Base-by-base conservation (phyloP, 2,113 vertebrate genomes). In the Myrmophylax atrothorax region DNA sequence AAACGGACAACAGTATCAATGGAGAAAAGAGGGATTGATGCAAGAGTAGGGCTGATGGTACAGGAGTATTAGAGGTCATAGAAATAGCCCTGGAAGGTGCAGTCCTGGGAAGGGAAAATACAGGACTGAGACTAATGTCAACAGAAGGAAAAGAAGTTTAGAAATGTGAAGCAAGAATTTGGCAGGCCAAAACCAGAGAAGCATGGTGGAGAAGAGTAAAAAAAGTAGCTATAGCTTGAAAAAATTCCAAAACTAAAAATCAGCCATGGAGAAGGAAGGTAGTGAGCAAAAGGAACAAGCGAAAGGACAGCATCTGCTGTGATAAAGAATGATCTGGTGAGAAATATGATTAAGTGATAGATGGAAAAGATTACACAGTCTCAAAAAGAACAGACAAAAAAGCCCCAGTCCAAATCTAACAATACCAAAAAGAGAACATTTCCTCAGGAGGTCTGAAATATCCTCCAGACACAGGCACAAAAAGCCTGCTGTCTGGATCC, bases 381-480 rank as follows among this genome's bases (percentile, higher is more conserved):
- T 66, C 67, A 86, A 69, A 68, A 85, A 7, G 50, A 86, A 86
- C 4, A 62, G 62, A 53, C 33, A 88, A 82, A 73, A 77, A 72
- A 14, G 7, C 2, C 7, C 40, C 38, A 80, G 37, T 46, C 59
- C 67, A 90, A 91, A 93, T 62, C 47, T 74, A 77, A 86, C 42
- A 64, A 6, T 24, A 83, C 19, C 70, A 85, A 85, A 91, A 89
- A 76, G 58, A 79, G 58, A 86, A 73, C 7, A 12, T 58, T 95
- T 60, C 90, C 88, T 89, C 68, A 86, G 80, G 94, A 80, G 72
- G 55, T 94, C 76, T 84, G 59, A 84, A 66, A 75, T 82, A 72
- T 55, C 81, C 90, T 84, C 77, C 81, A 87, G 91, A 70, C 73
- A 64, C 12, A 52, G 62, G 82, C 28, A 90, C 63, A 90, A 74